Evolutionary conservation across 2,113 vertebrate genomes (phyloP).

Genomic region (Python bivittatus): DNA sequence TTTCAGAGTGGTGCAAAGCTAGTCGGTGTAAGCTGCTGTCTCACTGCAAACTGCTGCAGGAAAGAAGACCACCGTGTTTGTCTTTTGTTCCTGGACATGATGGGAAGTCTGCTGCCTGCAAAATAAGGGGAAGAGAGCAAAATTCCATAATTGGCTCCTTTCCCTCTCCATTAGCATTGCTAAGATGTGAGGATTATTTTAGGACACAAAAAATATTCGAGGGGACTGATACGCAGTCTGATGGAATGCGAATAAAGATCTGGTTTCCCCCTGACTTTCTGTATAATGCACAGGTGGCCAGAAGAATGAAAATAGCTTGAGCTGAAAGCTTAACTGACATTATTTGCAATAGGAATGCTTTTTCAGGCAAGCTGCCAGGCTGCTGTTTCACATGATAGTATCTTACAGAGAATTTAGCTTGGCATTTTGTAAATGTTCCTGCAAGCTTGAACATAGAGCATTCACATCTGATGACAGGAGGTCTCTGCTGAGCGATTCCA

Average conservation of each 20-base stretch:
- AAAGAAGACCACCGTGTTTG: too few species aligned
- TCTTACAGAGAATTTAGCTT: background rate
- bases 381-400: background rate
- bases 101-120: background rate
- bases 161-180: too few species aligned
- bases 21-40: background rate
- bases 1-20: background rate
- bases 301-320: background rate
- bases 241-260: constrained; percentile 37
- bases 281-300: constrained; percentile 2
- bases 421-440: background rate
- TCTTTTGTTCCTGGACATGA: background rate
- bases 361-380: background rate
- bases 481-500: background rate
- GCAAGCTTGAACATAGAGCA: background rate
- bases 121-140: background rate
- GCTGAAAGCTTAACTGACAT: background rate
- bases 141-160: background rate
- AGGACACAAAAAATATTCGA: background rate
- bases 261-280: fast-evolving
- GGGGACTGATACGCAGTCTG: constrained; percentile 32
- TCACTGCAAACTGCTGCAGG: background rate
- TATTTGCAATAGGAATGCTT: background rate
- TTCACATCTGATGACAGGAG: background rate
- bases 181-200: background rate